These are phyloP conservation scores for Trachelus stipa DNA, from an alignment of 2,888 invertebrate species.

Conservation along the genomic window DNA sequence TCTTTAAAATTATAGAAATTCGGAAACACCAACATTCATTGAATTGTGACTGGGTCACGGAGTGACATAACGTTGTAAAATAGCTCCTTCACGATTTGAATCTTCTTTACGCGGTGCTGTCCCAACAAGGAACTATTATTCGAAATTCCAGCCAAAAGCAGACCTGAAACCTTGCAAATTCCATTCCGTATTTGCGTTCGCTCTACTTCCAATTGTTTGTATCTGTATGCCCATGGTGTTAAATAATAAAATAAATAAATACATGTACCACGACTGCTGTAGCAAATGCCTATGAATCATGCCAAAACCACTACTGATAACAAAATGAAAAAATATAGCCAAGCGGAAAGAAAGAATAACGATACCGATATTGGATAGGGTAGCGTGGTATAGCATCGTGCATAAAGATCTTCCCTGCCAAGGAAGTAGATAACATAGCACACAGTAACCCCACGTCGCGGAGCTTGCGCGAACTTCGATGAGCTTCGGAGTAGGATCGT, in stretches of 20 bases:
- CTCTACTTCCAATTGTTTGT: neutral
- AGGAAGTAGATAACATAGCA: constrained; percentile 6
- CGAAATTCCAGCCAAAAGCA: too few relatives aligned
- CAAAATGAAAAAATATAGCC: neutral
- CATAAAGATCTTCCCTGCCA: constrained; percentile 2
- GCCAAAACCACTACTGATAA: neutral
- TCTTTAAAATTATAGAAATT: neutral
- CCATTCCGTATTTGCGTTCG: neutral
- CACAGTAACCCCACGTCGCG: constrained; percentile 19
- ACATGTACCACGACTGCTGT: neutral
- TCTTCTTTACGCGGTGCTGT: too few relatives aligned
- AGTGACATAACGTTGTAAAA: too few relatives aligned
- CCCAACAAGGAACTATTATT: too few relatives aligned
- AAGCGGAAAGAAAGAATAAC: neutral
- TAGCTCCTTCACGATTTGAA: too few relatives aligned
- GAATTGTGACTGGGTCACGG: neutral
- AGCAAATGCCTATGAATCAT: neutral
- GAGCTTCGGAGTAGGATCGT: constrained; percentile 20
- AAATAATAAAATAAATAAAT: neutral
- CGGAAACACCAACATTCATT: neutral
- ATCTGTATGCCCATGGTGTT: neutral
- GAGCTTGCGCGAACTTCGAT: constrained; percentile 16
- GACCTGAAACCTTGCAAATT: neutral
- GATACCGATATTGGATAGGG: constrained; percentile 4
- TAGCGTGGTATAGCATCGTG: neutral